These are phyloP conservation scores for Pempheris klunzingeri DNA, from an alignment of 2,797 vertebrate genomes.

Conservation along the genomic window DNA sequence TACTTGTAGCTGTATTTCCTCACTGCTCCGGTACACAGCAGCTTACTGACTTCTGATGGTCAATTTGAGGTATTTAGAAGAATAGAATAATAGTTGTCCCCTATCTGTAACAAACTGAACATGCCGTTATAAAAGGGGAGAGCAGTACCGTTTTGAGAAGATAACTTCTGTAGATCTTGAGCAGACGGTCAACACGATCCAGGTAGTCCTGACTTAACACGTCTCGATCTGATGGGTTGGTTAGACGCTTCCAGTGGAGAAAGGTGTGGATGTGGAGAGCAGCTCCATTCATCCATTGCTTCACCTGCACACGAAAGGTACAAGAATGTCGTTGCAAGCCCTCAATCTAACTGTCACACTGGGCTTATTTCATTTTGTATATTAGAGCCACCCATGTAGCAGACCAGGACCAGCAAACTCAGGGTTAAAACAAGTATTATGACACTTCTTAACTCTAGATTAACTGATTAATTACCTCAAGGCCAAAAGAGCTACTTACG, in stretches of 20 bases:
- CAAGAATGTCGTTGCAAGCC: background rate
- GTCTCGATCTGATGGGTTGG: conserved; percentile 7
- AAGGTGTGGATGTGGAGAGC: conserved; percentile 39
- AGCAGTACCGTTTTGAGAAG: conserved; percentile 19
- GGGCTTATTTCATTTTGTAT: background rate
- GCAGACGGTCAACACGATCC: conserved; percentile 8
- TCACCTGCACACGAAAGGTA: conserved; percentile 21
- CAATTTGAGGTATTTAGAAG: no score
- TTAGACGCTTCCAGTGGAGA: conserved; percentile 40
- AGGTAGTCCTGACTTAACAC: conserved; percentile 26
- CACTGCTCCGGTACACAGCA: background rate
- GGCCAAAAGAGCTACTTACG: background rate
- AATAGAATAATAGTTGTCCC: no score
- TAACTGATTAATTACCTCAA: background rate
- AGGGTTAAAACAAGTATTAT: background rate
- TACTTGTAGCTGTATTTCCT: background rate
- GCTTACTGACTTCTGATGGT: background rate
- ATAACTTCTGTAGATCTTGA: conserved; percentile 23
- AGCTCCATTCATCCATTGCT: conserved; percentile 40
- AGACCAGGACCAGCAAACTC: background rate
- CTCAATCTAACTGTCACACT: background rate
- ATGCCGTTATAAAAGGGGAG: background rate
- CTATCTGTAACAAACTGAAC: background rate
- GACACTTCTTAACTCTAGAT: background rate
- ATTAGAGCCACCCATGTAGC: background rate